Evolutionary conservation across 2,797 vertebrate genomes (phyloP).

Genomic region (Ptychadena robeensis): DNA sequence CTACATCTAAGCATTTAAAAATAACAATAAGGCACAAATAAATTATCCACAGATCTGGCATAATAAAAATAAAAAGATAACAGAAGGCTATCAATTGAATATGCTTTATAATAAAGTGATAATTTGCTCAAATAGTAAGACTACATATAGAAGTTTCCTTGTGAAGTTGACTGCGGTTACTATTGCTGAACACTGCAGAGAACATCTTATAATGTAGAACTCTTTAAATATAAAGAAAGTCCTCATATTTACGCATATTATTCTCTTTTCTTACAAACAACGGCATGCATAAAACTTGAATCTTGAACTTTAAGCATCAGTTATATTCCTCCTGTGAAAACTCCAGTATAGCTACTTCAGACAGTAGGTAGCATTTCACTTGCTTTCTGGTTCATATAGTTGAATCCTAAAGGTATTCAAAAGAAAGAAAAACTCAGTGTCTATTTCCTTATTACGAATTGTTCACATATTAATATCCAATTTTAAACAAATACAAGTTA

Average conservation of each 20-base stretch:
- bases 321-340: neutral
- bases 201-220: neutral
- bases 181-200: neutral
- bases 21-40: neutral
- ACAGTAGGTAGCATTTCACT: neutral
- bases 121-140: too few relatives aligned
- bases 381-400: neutral
- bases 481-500: too few relatives aligned
- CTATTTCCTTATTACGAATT: too few relatives aligned
- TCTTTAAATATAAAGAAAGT: neutral
- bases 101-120: too few relatives aligned
- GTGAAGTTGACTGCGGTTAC: neutral
- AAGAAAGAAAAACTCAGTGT: neutral
- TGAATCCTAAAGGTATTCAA: neutral
- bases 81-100: too few relatives aligned
- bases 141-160: too few relatives aligned
- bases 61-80: too few relatives aligned
- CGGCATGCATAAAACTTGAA: neutral
- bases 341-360: too few relatives aligned
- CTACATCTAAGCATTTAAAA: neutral
- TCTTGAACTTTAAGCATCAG: neutral
- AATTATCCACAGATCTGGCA: too few relatives aligned
- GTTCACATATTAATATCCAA: too few relatives aligned
- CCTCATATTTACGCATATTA: neutral
- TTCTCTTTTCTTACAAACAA: neutral